Percentiles rank a stretch among this genome's conserved stretches.
These are phyloP conservation scores for Hymenochirus boettgeri DNA, from an alignment of 2,113 vertebrate species.

Conservation along the genomic window DNA sequence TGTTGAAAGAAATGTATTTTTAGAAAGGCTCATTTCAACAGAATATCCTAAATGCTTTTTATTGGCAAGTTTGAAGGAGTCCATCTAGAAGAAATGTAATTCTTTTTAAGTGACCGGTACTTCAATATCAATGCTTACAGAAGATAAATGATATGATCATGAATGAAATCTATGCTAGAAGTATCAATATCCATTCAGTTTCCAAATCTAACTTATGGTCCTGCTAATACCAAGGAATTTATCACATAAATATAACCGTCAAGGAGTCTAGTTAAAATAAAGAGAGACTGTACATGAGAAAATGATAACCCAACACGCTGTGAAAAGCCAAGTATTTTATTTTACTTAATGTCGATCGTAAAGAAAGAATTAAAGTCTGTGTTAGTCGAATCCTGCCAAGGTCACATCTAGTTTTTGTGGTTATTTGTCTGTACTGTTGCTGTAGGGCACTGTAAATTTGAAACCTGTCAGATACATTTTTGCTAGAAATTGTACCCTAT, in stretches of 20 bases:
- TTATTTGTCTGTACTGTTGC: not conserved
- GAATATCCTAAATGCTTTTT: not conserved
- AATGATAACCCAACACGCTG: constrained; percentile 40
- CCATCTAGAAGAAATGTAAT: not conserved
- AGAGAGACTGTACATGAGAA: constrained; percentile 32
- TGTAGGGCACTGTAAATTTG: constrained; percentile 7
- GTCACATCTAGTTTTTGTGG: constrained; percentile 16
- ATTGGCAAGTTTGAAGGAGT: not conserved
- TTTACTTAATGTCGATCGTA: constrained; percentile 15
- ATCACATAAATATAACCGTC: constrained; percentile 40
- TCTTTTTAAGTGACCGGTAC: constrained; percentile 23
- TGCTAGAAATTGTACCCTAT: constrained; percentile 30
- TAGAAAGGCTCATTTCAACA: not conserved
- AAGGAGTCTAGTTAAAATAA: constrained; percentile 26
- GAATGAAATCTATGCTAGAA: constrained; percentile 1
- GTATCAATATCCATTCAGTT: not conserved
- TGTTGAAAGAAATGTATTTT: constrained; percentile 18
- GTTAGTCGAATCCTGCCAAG: constrained; percentile 14
- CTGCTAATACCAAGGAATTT: not conserved
- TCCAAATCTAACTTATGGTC: not conserved
- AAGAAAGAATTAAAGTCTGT: not conserved
- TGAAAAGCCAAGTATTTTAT: constrained; percentile 29
- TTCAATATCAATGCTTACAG: constrained; percentile 40
- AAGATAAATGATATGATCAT: not conserved
- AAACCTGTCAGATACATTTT: constrained; percentile 25